Evolutionary conservation across 2,888 invertebrate species (phyloP).

Genomic region (Bursaphelenchus okinawaensis): DNA sequence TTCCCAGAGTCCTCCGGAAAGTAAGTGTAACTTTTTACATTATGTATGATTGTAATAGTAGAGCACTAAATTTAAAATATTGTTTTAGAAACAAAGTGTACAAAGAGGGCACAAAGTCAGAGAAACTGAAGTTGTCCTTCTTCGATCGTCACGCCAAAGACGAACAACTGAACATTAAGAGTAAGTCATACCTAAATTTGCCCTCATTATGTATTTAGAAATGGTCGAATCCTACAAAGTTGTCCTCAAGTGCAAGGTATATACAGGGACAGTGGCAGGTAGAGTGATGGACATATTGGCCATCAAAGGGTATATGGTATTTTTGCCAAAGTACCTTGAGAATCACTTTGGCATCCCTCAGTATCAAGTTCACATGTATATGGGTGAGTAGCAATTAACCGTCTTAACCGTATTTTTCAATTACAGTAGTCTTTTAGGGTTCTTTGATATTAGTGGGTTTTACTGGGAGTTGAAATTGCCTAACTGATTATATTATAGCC

Average conservation of each 20-base stretch:
- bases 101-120: neutral
- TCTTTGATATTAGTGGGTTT: neutral
- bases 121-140: conserved; percentile 21
- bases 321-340: conserved; percentile 57
- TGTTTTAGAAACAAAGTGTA: too few species aligned
- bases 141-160: conserved; percentile 28
- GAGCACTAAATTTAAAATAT: too few species aligned
- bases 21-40: too few species aligned
- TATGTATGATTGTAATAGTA: too few species aligned
- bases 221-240: conserved; percentile 40
- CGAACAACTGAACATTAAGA: conserved; percentile 7
- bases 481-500: conserved; percentile 31
- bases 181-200: conserved; percentile 1
- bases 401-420: neutral
- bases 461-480: neutral
- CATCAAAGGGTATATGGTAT: conserved; percentile 56
- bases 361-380: conserved; percentile 52
- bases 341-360: conserved; percentile 57
- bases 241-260: conserved; percentile 45
- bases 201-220: conserved; percentile 21
- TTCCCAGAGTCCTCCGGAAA: conserved; percentile 50
- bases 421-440: neutral
- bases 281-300: conserved; percentile 55
- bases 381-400: conserved; percentile 36
- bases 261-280: conserved; percentile 46